phyloP scores from a whole-genome alignment of 53 echinoderm and acorn worm genomes.

The Patiria pectinifera region DNA sequence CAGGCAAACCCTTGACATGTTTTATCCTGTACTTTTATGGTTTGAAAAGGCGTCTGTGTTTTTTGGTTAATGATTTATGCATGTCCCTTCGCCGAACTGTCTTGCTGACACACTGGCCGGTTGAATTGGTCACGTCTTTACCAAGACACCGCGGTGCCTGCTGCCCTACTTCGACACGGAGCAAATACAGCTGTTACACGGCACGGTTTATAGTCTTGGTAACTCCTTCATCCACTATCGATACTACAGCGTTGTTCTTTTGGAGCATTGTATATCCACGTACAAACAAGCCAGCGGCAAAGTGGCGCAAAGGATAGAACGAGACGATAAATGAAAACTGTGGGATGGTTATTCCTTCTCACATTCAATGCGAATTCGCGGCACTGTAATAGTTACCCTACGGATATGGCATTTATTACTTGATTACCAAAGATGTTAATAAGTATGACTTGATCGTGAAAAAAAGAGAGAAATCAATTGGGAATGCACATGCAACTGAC shows the following conservation, averaged over 20 bases:
- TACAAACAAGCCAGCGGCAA: not conserved
- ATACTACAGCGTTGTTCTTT: not conserved
- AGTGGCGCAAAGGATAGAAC: not conserved
- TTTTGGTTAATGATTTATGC: not conserved
- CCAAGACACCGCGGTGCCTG: not conserved
- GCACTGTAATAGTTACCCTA: not conserved
- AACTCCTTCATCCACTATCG: not conserved
- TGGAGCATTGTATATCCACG: not conserved
- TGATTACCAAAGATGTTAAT: not conserved
- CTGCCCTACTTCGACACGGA: not conserved
- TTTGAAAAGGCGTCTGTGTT: not conserved
- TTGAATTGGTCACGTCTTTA: not conserved
- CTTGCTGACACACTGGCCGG: not conserved
- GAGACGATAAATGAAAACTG: not conserved
- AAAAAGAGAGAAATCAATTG: too few species aligned
- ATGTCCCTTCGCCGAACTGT: not conserved
- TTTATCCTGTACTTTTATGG: too few species aligned
- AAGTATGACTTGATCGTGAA: not conserved
- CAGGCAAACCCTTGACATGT: too few species aligned
- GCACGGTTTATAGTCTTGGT: not conserved
- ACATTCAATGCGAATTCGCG: not conserved
- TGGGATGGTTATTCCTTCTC: not conserved
- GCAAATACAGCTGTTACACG: slow-evolving; percentile 13
- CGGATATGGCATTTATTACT: not conserved
- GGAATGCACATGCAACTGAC: too few species aligned